These are phyloP conservation scores for Ashinkailepas kermadecensis DNA, from an alignment of 2,888 invertebrate species.

Conservation along the genomic window DNA sequence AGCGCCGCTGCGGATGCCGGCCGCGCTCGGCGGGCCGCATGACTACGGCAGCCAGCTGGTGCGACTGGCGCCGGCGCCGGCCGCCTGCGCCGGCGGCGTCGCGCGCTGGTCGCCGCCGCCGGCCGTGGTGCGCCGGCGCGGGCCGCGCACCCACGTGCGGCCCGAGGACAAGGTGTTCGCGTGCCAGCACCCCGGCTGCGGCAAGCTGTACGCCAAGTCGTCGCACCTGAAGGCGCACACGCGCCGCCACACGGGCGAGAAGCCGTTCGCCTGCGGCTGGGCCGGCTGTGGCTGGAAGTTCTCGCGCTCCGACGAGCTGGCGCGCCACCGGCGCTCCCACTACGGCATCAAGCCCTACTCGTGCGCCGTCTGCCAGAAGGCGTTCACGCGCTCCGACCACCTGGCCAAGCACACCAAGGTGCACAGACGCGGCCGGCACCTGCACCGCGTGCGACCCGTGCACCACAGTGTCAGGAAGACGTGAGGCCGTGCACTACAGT, in stretches of 20 bases:
- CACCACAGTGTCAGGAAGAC: not conserved
- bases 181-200: slow-evolving; percentile 60
- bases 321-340: slow-evolving; percentile 87
- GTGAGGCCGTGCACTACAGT: not conserved
- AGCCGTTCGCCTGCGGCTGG: slow-evolving; percentile 50
- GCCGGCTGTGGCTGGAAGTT: slow-evolving; percentile 84
- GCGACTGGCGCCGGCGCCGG: slow-evolving; percentile 47
- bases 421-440: not conserved
- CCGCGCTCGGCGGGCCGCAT: slow-evolving; percentile 45
- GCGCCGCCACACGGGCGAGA: slow-evolving; percentile 68
- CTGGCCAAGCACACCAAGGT: slow-evolving; percentile 77
- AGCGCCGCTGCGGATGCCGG: slow-evolving; percentile 25
- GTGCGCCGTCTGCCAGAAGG: slow-evolving; percentile 77
- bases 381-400: slow-evolving; percentile 89
- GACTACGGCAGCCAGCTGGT: slow-evolving; percentile 58
- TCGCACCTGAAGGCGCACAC: slow-evolving; percentile 84
- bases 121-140: slow-evolving; percentile 26
- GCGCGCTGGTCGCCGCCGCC: slow-evolving; percentile 23
- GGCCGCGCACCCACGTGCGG: slow-evolving; percentile 24
- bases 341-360: slow-evolving; percentile 90
- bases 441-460: not conserved
- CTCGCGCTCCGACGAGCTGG: slow-evolving; percentile 87
- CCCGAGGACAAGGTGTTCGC: slow-evolving; percentile 53
- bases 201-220: slow-evolving; percentile 78
- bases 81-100: slow-evolving; percentile 7